Base-by-base conservation (phyloP, 1,140 invertebrate species). In the Microplitis mediator region DNA sequence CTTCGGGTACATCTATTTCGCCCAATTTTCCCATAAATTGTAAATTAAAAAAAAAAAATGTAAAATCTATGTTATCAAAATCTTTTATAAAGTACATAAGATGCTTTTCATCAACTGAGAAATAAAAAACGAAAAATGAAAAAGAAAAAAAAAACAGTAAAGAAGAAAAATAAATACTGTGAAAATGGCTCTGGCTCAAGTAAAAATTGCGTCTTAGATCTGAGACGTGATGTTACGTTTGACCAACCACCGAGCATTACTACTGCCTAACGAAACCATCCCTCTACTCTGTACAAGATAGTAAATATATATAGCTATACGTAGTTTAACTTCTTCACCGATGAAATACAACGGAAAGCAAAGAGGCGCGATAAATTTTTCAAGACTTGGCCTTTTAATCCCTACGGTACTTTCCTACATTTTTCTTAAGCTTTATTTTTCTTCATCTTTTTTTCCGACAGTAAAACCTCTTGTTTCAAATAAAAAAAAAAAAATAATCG, bases 301-400 rank as follows among this genome's bases (percentile, higher is more conserved):
- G 39, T 45, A 45, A 9, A 45, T 45, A 11, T 45, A 6, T 45
- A 45, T 45, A 23, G 23, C 2, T 23, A 23, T 23, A 23, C 23
- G 5, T 45, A 45, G 39, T 45, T 45, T 23, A n/a, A 4, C 14
- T 67, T 50, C 14, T 54, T 34, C 16, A 51, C 60, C 68, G 58
- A 61, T 72, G 70, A 72, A 66, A 72, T 65, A 72, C 65, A 32
- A 67, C 65, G 13, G n/a, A 31, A 67, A 67, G 52, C 50, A 67
- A 73, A 58, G 68, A 50, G 36, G 50, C 39, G 45, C 70, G 69
- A 75, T 69, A 75, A 75, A 75, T 75, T 75, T 75, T 72, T 72
- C 56, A 69, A 58, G 70, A 75, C 67, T 3, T 31, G 32, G 14
- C 34, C 63, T 45, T 39, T 52, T 45, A 72, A 63, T 36, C 64